Evolutionary conservation across 2,888 invertebrate species (phyloP).

Genomic region (Rotaria sp.): DNA sequence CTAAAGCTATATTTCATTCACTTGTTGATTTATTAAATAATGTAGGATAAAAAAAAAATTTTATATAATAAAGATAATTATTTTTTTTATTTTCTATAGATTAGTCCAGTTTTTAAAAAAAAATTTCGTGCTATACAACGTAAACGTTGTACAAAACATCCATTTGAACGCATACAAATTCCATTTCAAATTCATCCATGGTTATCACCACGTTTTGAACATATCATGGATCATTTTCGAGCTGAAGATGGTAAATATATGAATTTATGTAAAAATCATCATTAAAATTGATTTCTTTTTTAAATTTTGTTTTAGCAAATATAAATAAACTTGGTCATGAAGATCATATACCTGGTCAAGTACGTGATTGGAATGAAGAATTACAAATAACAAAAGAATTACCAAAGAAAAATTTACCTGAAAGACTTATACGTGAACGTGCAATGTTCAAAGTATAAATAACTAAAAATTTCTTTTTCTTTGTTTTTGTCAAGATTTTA

Average conservation of each 20-base stretch:
- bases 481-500: not conserved
- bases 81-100: not conserved
- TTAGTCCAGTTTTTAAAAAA: slow-evolving; percentile 64
- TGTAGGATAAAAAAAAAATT: slow-evolving; percentile 46
- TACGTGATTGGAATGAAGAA: slow-evolving; percentile 98
- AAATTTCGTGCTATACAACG: slow-evolving; percentile 58
- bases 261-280: not conserved
- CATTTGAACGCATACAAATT: slow-evolving; percentile 90
- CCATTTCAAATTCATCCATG: slow-evolving; percentile 95
- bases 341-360: slow-evolving; percentile 66
- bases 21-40: slow-evolving; percentile 86
- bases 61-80: not conserved
- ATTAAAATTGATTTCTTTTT: not conserved
- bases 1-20: slow-evolving; percentile 70
- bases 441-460: slow-evolving; percentile 82
- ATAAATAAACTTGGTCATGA: slow-evolving; percentile 37
- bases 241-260: slow-evolving; percentile 71
- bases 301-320: slow-evolving; percentile 21
- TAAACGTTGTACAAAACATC: slow-evolving; percentile 68
- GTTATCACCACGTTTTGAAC: slow-evolving; percentile 81
- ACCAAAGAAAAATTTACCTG: slow-evolving; percentile 81
- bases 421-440: slow-evolving; percentile 81
- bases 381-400: slow-evolving; percentile 91
- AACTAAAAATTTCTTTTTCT: not conserved
- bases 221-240: slow-evolving; percentile 89